Evolutionary conservation across 2,888 invertebrate genomes (phyloP).

Genomic region (Chrysolina oricalcia): DNA sequence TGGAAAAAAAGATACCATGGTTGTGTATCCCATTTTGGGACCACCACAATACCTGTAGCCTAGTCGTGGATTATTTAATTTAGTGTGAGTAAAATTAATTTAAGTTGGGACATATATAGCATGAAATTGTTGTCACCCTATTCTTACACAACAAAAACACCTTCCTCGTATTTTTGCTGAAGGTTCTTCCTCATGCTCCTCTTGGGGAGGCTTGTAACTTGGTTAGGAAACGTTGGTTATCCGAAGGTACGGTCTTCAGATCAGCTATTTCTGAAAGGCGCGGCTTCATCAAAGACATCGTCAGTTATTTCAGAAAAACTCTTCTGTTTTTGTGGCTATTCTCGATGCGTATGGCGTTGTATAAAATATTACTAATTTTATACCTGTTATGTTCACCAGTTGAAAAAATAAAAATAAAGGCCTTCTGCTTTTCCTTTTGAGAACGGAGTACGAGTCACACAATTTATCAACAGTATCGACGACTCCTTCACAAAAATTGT

Average conservation of each 20-base stretch:
- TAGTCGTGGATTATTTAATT: neutral
- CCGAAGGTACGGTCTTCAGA: slow-evolving; percentile 32
- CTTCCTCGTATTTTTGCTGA: slow-evolving; percentile 44
- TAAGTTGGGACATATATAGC: too few species aligned
- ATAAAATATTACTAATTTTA: slow-evolving; percentile 51
- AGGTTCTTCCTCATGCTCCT: slow-evolving; percentile 32
- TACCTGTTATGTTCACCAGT: slow-evolving; percentile 56
- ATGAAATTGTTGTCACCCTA: too few species aligned
- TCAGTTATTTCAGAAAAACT: slow-evolving; percentile 41
- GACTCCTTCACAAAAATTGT: slow-evolving; percentile 56
- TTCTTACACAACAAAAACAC: slow-evolving; percentile 46
- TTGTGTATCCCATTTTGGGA: neutral
- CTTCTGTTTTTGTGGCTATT: slow-evolving; percentile 42
- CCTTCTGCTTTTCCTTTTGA: slow-evolving; percentile 55
- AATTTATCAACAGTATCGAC: slow-evolving; percentile 59
- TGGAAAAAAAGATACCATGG: slow-evolving; percentile 17
- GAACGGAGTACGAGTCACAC: slow-evolving; percentile 55
- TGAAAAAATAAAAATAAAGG: slow-evolving; percentile 56
- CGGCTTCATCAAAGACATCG: slow-evolving; percentile 46
- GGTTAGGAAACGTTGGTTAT: slow-evolving; percentile 42
- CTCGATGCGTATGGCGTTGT: slow-evolving; percentile 27
- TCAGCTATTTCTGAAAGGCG: slow-evolving; percentile 43
- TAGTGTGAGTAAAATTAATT: neutral
- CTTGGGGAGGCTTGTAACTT: slow-evolving; percentile 40
- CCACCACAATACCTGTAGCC: neutral